Percentiles rank a stretch among this genome's conserved stretches.
These are phyloP conservation scores for Heliothis subflexa DNA, from an alignment of 1,140 invertebrate species.

Conservation along the genomic window DNA sequence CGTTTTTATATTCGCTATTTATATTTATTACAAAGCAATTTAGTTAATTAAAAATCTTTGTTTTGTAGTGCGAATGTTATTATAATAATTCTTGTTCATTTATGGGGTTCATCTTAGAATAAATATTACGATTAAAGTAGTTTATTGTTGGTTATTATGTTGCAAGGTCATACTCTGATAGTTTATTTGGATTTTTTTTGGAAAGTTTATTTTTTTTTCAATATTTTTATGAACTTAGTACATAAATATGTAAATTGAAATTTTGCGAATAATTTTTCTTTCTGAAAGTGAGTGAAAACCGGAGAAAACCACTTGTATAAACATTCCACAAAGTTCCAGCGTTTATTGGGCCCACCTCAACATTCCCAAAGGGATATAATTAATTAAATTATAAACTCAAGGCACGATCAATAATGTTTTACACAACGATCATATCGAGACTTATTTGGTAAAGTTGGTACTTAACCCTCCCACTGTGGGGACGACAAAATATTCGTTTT, in stretches of 20 bases:
- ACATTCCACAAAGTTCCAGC: not conserved
- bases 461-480: slow-evolving; percentile 12
- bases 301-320: too few species aligned
- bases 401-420: slow-evolving; percentile 1
- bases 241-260: too few species aligned
- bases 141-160: too few species aligned
- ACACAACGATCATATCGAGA: not conserved
- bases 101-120: too few species aligned
- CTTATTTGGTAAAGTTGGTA: slow-evolving; percentile 6
- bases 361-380: not conserved
- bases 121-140: too few species aligned
- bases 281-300: too few species aligned
- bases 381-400: slow-evolving; percentile 17
- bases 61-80: not conserved
- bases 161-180: too few species aligned
- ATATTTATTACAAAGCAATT: not conserved
- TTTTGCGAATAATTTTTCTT: too few species aligned
- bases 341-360: not conserved
- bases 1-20: not conserved
- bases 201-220: too few species aligned
- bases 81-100: too few species aligned
- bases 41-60: not conserved
- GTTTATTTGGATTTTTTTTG: too few species aligned
- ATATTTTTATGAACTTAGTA: too few species aligned
- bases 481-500: not conserved